Base-by-base conservation (phyloP, 2,797 vertebrate genomes). In the Enteromius paludinosus region DNA sequence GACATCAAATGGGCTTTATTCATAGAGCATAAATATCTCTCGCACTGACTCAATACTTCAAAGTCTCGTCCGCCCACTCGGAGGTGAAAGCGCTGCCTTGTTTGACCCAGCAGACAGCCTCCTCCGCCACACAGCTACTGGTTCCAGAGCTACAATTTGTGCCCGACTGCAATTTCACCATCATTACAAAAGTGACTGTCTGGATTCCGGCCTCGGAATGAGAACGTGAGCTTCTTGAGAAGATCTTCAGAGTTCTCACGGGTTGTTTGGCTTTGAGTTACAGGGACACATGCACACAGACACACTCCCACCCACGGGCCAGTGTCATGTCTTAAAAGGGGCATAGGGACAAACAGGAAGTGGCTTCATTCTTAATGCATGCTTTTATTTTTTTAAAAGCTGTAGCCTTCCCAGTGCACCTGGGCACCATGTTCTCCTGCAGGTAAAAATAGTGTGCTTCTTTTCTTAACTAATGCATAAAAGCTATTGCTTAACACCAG, bases 81-180 rank as follows among this genome's bases (percentile, higher is more conserved):
- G 56, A 83, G 69, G 64, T 59, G 75, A 79, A 38, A 52, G 65
- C 38, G 4, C 76, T 41, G 65, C 70, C 61, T 81, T 81, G 80
- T 83, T 74, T 73, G 83, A 78, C 79, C 41, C 25, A 11, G 52
- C 45, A 25, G 71, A 76, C 5, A 30, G 59, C n/a, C 41, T 25
- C 35, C 65, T 65, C 28, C 11, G 33, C 61, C n/a, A 41, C 61
- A 71, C 73, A 75, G 71, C 33, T 66, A 62, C 71, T 65, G 72
- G 56, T 77, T 80, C 79, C 79, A 84, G 70, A 56, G 52, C 47
- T 72, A 66, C 65, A 79, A 79, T 71, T 75, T 49, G 66, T 41
- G 35, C 43, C 47, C 17, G 52, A 72, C 20, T 75, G 81, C 71
- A 88, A 82, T 86, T 86, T 85, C 81, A 85, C 75, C 78, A 66